Evolutionary conservation across 2,113 vertebrate species (phyloP).

Genomic region (Thermophis baileyi): DNA sequence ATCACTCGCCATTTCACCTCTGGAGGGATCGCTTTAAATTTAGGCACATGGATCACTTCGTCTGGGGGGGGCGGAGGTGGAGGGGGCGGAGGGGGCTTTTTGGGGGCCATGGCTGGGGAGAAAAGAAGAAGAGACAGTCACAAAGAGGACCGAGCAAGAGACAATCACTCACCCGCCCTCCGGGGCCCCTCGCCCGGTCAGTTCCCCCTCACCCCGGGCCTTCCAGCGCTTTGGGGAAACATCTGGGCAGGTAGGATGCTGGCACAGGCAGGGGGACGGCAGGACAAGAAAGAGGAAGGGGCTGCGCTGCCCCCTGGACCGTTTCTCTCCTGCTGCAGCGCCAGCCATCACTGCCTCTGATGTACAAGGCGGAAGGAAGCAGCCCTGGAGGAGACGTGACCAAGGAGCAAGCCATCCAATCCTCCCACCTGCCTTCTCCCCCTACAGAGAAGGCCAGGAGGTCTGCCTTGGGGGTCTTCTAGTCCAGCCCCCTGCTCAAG

Average conservation of each 20-base stretch:
- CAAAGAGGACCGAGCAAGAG: neutral
- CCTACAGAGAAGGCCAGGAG: too few relatives aligned
- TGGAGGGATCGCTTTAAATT: neutral
- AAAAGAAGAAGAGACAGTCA: neutral
- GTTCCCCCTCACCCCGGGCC: neutral
- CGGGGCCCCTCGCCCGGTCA: rapidly evolving
- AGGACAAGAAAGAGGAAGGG: neutral
- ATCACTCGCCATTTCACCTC: neutral
- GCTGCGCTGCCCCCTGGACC: neutral
- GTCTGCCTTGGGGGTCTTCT: too few relatives aligned
- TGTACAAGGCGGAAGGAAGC: too few relatives aligned
- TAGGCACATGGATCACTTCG: neutral
- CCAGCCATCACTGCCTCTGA: too few relatives aligned
- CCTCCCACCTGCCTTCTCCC: too few relatives aligned
- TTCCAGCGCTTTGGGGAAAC: neutral
- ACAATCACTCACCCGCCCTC: neutral
- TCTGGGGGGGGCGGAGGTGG: neutral
- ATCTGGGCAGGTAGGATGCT: neutral
- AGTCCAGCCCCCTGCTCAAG: too few relatives aligned
- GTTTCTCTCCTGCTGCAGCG: too few relatives aligned
- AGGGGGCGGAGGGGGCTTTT: neutral
- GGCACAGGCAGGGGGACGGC: too few relatives aligned
- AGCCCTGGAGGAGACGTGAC: too few relatives aligned
- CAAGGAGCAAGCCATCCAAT: neutral
- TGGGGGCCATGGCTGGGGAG: neutral